Conservation (phyloP, 2,888 invertebrate genomes). For the Agapetus fuscipes region DNA sequence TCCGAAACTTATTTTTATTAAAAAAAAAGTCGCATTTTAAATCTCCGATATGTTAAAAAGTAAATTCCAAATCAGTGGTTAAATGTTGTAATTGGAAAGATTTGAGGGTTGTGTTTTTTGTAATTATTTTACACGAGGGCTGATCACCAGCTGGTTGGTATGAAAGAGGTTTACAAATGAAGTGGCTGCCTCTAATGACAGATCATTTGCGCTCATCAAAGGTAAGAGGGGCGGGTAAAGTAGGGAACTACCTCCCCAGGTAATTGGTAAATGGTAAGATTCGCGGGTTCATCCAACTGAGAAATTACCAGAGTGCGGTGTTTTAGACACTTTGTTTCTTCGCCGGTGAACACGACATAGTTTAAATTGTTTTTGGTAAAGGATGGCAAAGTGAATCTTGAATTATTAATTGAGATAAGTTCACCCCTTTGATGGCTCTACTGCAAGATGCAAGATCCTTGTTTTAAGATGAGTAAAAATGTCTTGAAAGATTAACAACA, state of each 20-base stretch:
- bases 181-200: slow-evolving; percentile 1
- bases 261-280: too few species aligned
- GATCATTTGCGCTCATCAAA: slow-evolving; percentile 13
- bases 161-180: not conserved
- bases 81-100: too few species aligned
- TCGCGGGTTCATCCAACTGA: slow-evolving; percentile 15
- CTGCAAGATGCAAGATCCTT: not conserved
- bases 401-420: slow-evolving; percentile 11
- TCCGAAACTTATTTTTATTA: too few species aligned
- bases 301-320: slow-evolving; percentile 18
- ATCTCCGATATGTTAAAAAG: too few species aligned
- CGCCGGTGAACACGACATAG: slow-evolving; percentile 6
- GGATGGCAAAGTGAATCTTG: slow-evolving; percentile 6
- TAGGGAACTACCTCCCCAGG: not conserved
- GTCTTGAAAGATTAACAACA: too few species aligned
- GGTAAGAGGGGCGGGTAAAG: slow-evolving; percentile 7
- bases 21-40: too few species aligned
- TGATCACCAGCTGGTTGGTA: too few species aligned
- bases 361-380: slow-evolving; percentile 1
- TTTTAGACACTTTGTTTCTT: slow-evolving; percentile 16
- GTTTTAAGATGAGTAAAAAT: too few species aligned
- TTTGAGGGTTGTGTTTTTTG: too few species aligned
- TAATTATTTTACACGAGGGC: too few species aligned
- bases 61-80: too few species aligned
- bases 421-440: not conserved